Evolutionary conservation across 2,797 vertebrate genomes (phyloP).

Genomic region (Lateolabrax maculatus): DNA sequence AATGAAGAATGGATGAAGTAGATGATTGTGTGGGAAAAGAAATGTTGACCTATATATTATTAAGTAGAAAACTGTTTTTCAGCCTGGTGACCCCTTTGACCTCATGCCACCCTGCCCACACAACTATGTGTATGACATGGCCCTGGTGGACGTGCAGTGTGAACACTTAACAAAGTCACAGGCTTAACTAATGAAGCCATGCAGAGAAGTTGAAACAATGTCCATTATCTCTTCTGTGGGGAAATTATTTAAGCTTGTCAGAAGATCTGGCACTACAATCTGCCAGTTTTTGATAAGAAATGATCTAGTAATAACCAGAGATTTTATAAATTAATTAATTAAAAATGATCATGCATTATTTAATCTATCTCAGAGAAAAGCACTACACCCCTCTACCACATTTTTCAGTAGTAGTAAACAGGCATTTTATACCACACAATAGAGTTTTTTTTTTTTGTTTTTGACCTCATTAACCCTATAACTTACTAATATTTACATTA

Average conservation of each 20-base stretch:
- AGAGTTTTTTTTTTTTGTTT: no score
- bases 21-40: neutral
- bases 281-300: neutral
- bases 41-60: neutral
- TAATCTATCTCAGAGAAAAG: slow-evolving; percentile 7
- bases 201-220: slow-evolving; percentile 15
- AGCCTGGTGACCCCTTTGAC: neutral
- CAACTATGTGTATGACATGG: no score
- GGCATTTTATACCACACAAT: slow-evolving; percentile 6
- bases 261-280: neutral
- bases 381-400: neutral
- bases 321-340: no score
- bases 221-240: no score
- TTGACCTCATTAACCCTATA: slow-evolving; percentile 27
- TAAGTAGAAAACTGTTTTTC: neutral
- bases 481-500: slow-evolving; percentile 18
- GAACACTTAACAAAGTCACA: no score
- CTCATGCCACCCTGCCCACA: neutral
- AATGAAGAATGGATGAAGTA: no score
- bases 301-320: no score
- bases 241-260: no score
- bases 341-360: slow-evolving; percentile 14
- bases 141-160: neutral
- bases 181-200: slow-evolving; percentile 54
- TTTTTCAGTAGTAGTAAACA: slow-evolving; percentile 4